Base-by-base conservation (phyloP, 2,888 invertebrate species). In the Idaea aversata region DNA sequence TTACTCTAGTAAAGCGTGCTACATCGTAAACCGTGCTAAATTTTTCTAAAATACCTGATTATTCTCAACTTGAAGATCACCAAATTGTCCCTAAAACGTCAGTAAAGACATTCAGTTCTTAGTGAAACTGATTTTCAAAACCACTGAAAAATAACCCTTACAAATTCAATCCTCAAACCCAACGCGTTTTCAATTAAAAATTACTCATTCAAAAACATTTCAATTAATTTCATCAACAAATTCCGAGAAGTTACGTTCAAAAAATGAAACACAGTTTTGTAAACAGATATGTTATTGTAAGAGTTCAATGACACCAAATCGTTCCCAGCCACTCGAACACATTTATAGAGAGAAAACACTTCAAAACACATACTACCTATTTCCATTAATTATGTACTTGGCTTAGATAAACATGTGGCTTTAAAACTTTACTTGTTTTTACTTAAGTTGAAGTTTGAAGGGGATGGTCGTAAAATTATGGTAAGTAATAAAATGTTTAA, bases 311-410 rank as follows among this genome's bases (percentile, higher is more conserved):
- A 13, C 47, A 47, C 13, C 13, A 13, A 5, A 13, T 10, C 47
- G 47, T 47, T 47, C 47, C 47, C 47, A 47, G 47, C 7, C 47
- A 47, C 47, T 47, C 13, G 47, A 47, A 47, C 47, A 47, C 47
- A 47, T 47, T 47, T 47, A 47, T 47, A 47, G 47, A 47, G 47
- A 47, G 47, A 47, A 47, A 47, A 47, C 47, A 47, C 47, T 47
- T 47, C 13, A 47, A 47, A 47, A n/a, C n/a, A n/a, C n/a, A n/a
- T 47, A 47, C 47, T 47, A 47, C 47, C 47, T 47, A 47, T 47
- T 47, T 47, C 47, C 47, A 47, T 47, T 47, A 47, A 47, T 47
- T 47, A 47, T 47, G 47, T 47, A 47, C 47, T 47, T 13, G 13
- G 47, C 47, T 47, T 47, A 47, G 47, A 47, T 47, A 47, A 47